Base-by-base conservation (phyloP, 2,797 vertebrate genomes). In the Ara ararauna region DNA sequence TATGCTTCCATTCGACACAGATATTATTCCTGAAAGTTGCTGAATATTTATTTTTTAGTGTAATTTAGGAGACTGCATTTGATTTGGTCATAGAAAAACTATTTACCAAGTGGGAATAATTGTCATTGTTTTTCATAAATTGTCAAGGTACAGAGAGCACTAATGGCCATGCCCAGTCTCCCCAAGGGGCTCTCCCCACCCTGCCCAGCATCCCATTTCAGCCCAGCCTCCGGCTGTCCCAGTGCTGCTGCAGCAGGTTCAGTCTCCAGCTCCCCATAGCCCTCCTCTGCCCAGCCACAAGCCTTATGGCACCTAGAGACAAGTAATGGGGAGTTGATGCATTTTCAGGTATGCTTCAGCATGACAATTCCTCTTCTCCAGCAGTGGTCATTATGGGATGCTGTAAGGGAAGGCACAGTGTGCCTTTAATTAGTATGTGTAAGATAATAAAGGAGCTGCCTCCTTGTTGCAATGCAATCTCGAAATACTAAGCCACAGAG, bases 11-110 rank as follows among this genome's bases (percentile, higher is more conserved):
- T 22, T 36, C 56, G n/a, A 80, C 32, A 20, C 13, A 77, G 62
- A 32, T 47, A 64, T 34, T 67, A 51, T 56, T 67, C 9, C 47
- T 75, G 53, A 44, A 78, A 92, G 15, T 19, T 67, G 9, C 45
- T 47, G 21, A 64, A 74, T 80, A 40, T 76, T 85, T 91, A n/a
- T 64, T 88, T 89, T 81, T 88, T 29, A 51, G 34, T n/a, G 13
- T 70, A 56, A 87, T 56, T 70, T 70, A 45, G 21, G 42, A 81
- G 86, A 32, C 38, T 1, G 1, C 19, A 13, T 65, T 85, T 78
- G n/a, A 88, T 8, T 66, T 68, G 34, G 24, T 66, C 42, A 36
- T 26, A 72, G 62, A 45, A 89, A 61, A 92, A 11, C 13, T 65
- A 48, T 72, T 86, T 73, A 89, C 29, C 40, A 81, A 72, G 30